Evolutionary conservation across 2,113 vertebrate genomes (phyloP), one percentile per base, ranked within the genome.

Genomic region (Solea senegalensis): DNA sequence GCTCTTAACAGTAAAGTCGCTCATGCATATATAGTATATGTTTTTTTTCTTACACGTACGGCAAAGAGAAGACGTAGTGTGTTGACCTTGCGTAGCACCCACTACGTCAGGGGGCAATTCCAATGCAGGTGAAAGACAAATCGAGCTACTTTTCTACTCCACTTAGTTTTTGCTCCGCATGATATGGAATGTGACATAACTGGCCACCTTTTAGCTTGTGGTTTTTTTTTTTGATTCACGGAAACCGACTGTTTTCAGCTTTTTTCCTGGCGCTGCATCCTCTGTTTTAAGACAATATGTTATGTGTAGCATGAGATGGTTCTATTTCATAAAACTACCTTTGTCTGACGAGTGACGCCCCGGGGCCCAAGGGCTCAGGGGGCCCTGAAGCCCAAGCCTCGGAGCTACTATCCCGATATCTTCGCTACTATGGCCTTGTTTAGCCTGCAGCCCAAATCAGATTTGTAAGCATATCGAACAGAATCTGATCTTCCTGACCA

Each of bases 111-210:
- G 61, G 77, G 56, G 64, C 62, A 55, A 60, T 21, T 72, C 34
- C 34, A 34, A 63, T 28, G 58, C n/a, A 67, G 16, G 40, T 63
- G 53, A 67, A 56, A 63, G 61, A 72, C 46, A 57, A 75, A 65
- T n/a, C 28, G 48, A 6, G 41, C 8, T 13, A 21, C 7, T 10
- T 44, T 56, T 26, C 39, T 46, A 21, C 46, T 56, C 27, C 66
- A 8, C 10, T 16, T 58, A 9, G 34, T 34, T 34, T 80, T 76
- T 60, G 69, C 68, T 78, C 70, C 70, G 73, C 82, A 46, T 64
- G 69, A 71, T 62, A 74, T 62, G 90, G 90, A 91, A 91, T 91
- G 87, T 89, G 88, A 87, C 72, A 53, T 54, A 78, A 88, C 80
- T 78, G 86, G 78, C 88, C 81, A 76, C 75, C 53, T 65, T 58